Evolutionary conservation across 2,888 invertebrate genomes (phyloP).

Genomic region (Gortyna flavago): DNA sequence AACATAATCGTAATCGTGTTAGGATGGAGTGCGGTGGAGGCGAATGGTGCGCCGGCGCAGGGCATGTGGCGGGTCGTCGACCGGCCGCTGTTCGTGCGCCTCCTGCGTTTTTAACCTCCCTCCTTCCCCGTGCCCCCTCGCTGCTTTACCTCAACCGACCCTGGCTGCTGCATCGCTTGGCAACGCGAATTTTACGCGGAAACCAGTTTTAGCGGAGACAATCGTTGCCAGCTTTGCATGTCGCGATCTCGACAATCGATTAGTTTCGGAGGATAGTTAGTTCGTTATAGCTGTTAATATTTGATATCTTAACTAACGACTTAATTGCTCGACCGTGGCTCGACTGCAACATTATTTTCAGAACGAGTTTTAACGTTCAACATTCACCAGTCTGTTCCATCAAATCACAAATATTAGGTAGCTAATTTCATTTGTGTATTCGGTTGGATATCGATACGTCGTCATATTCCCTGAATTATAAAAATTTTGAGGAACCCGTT

Average conservation of each 20-base stretch:
- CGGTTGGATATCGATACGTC: slow-evolving; percentile 38
- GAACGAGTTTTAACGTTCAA: slow-evolving; percentile 23
- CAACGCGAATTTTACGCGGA: slow-evolving; percentile 88
- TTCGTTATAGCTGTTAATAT: slow-evolving; percentile 47
- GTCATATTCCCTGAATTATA: slow-evolving; percentile 60
- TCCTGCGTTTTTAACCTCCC: slow-evolving; percentile 86
- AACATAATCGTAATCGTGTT: slow-evolving; percentile 82
- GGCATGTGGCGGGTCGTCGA: slow-evolving; percentile 89
- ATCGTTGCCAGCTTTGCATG: slow-evolving; percentile 77
- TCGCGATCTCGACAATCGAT: slow-evolving; percentile 73
- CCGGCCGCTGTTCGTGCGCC: slow-evolving; percentile 87
- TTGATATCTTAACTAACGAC: slow-evolving; percentile 36
- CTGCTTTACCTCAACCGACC: slow-evolving; percentile 84
- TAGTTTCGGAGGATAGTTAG: slow-evolving; percentile 59
- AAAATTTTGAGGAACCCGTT: slow-evolving; percentile 69
- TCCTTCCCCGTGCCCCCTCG: slow-evolving; percentile 76
- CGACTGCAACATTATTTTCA: slow-evolving; percentile 28
- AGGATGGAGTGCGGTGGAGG: slow-evolving; percentile 81
- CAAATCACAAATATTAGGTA: slow-evolving; percentile 44
- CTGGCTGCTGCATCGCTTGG: slow-evolving; percentile 88
- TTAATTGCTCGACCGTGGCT: slow-evolving; percentile 25
- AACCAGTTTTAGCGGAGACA: slow-evolving; percentile 87
- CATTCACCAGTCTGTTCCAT: slow-evolving; percentile 10
- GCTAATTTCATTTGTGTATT: slow-evolving; percentile 37
- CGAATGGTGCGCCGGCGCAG: slow-evolving; percentile 87